A percentile compares a stretch with the other conserved stretches of the same genome.
Evolutionary conservation across 2,797 vertebrate species (phyloP).

Genomic region (Eulemur albifrons): DNA sequence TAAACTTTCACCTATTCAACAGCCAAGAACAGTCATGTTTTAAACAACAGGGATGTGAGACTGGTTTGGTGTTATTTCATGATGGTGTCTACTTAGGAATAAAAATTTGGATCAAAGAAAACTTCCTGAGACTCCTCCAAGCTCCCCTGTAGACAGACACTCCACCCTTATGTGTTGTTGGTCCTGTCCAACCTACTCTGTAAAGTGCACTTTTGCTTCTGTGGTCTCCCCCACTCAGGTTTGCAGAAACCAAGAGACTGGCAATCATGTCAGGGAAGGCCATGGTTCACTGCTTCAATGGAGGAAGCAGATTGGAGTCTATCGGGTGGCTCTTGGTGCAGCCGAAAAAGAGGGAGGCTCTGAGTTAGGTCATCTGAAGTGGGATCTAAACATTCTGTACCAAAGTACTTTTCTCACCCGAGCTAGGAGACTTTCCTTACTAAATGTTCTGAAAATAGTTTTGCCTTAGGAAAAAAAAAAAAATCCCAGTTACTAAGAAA

Average conservation of each 20-base stretch:
- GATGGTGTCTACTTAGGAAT: too few species aligned
- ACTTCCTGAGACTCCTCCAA: not conserved
- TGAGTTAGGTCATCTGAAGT: not conserved
- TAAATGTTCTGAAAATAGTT: not conserved
- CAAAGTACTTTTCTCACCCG: too few species aligned
- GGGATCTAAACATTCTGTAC: not conserved
- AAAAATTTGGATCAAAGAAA: not conserved
- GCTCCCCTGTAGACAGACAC: too few species aligned
- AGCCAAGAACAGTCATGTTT: not conserved
- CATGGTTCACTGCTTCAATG: constrained; percentile 88
- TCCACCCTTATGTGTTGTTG: not conserved
- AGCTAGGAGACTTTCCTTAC: too few species aligned
- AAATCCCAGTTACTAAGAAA: too few species aligned
- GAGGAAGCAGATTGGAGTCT: constrained; percentile 91
- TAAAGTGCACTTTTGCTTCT: not conserved
- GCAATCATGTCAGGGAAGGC: constrained; percentile 87
- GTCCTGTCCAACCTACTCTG: not conserved
- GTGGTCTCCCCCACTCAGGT: not conserved
- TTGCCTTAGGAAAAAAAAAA: too few species aligned
- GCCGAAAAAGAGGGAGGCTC: constrained; percentile 88
- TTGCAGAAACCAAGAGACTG: constrained; percentile 33
- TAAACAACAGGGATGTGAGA: not conserved
- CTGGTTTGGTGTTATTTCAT: not conserved
- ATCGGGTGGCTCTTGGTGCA: constrained; percentile 89
- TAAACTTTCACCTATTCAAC: not conserved